A percentile compares a stretch with the other conserved stretches of the same genome.
Evolutionary conservation across 2,113 vertebrate species (phyloP).

Genomic region (Eublepharis macularius): DNA sequence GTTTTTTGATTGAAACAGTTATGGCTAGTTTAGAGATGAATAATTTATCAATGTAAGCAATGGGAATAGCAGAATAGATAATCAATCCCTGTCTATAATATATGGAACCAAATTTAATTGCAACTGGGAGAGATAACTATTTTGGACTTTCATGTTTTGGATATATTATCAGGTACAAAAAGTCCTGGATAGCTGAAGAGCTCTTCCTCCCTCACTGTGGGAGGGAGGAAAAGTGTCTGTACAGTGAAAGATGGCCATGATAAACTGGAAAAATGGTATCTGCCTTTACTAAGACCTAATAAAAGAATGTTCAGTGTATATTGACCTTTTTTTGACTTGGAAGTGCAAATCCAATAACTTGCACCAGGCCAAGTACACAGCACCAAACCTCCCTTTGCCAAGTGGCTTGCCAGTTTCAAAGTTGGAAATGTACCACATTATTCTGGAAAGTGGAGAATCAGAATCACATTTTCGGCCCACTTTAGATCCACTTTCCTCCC

Average conservation of each 20-base stretch:
- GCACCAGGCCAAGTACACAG: constrained; percentile 23
- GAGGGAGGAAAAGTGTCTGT: background rate
- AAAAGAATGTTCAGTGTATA: no score
- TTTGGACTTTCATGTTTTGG: background rate
- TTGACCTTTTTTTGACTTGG: no score
- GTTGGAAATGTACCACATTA: constrained; percentile 1
- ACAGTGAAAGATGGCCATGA: background rate
- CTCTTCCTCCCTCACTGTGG: background rate
- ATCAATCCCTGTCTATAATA: background rate
- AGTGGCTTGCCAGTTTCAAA: constrained; percentile 35
- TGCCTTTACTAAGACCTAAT: background rate
- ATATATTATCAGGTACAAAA: background rate
- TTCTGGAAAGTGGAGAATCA: constrained; percentile 15
- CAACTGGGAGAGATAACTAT: constrained; percentile 4
- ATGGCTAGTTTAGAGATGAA: background rate
- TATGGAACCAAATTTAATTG: constrained; percentile 19
- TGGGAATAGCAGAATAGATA: background rate
- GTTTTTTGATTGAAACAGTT: constrained; percentile 24
- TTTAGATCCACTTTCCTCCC: background rate
- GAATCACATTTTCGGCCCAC: background rate
- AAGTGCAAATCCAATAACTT: background rate
- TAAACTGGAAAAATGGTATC: background rate
- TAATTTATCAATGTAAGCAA: background rate
- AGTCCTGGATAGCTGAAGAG: background rate
- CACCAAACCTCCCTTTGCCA: constrained; percentile 33